Conservation (phyloP, 2,888 invertebrate genomes). For the Xestia xanthographa region DNA sequence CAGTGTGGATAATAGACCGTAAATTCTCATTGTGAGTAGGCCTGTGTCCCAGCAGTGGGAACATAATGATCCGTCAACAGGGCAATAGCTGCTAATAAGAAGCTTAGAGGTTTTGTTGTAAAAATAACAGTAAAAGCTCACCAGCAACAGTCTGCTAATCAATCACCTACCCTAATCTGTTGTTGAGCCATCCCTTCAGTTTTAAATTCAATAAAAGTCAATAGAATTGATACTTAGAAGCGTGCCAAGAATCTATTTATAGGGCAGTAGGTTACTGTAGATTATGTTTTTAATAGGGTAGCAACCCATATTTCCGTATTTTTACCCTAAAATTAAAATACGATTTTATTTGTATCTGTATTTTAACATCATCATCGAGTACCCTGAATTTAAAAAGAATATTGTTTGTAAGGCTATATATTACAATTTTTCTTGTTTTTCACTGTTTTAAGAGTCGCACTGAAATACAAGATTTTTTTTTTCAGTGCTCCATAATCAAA, state of each 20-base stretch:
- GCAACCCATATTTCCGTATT: neutral
- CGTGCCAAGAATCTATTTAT: slow-evolving; percentile 4
- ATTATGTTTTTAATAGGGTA: slow-evolving; percentile 5
- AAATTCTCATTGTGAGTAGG: neutral
- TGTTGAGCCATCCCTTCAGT: slow-evolving; percentile 16
- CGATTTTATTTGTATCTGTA: neutral
- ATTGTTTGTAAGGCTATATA: neutral
- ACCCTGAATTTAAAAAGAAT: neutral
- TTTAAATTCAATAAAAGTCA: slow-evolving; percentile 26
- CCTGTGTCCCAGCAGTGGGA: neutral
- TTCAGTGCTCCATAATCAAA: too few relatives aligned
- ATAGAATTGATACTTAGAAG: slow-evolving; percentile 16
- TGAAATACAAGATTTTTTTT: too few relatives aligned
- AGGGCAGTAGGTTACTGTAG: slow-evolving; percentile 13
- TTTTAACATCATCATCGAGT: neutral
- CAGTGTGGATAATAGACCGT: neutral
- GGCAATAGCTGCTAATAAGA: neutral
- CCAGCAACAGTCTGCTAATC: slow-evolving; percentile 51
- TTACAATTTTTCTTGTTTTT: too few relatives aligned
- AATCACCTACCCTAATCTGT: slow-evolving; percentile 41
- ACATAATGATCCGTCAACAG: neutral
- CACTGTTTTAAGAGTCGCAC: too few relatives aligned
- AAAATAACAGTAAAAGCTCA: neutral
- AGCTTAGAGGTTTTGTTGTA: neutral
- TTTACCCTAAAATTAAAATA: neutral